These are phyloP conservation scores for Eugnorisma glareosa DNA, from an alignment of 2,888 invertebrate species.

Conservation along the genomic window DNA sequence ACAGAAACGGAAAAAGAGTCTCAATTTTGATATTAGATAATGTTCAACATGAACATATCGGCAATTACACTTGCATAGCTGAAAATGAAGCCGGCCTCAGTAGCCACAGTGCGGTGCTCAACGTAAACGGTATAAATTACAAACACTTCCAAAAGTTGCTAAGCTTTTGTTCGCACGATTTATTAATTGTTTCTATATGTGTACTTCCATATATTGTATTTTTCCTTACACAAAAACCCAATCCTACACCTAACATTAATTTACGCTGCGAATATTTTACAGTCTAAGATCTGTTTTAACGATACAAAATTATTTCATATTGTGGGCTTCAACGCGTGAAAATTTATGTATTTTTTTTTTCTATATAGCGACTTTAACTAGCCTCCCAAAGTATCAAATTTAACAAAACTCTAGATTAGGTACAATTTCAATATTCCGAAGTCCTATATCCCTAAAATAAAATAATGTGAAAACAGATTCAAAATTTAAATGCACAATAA, in stretches of 20 bases:
- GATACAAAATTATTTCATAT: not conserved
- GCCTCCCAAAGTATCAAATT: not conserved
- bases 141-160: constrained; percentile 62
- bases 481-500: not conserved
- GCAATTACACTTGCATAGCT: constrained; percentile 92
- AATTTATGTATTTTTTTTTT: not conserved
- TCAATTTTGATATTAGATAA: constrained; percentile 93
- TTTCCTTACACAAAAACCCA: constrained; percentile 41
- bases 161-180: constrained; percentile 78
- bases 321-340: constrained; percentile 8
- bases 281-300: not conserved
- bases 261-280: not conserved
- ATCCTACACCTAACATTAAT: constrained; percentile 20
- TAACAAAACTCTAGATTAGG: not conserved
- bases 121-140: constrained; percentile 92
- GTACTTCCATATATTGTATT: constrained; percentile 53
- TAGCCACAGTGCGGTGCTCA: constrained; percentile 92
- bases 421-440: not conserved
- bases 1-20: constrained; percentile 91
- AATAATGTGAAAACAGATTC: not conserved
- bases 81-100: constrained; percentile 92
- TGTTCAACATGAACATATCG: constrained; percentile 91
- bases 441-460: not conserved
- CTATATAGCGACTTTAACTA: not conserved
- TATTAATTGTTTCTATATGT: constrained; percentile 63